Evolutionary conservation across 2,888 invertebrate genomes (phyloP).

Genomic region (Antheraea yamamai): DNA sequence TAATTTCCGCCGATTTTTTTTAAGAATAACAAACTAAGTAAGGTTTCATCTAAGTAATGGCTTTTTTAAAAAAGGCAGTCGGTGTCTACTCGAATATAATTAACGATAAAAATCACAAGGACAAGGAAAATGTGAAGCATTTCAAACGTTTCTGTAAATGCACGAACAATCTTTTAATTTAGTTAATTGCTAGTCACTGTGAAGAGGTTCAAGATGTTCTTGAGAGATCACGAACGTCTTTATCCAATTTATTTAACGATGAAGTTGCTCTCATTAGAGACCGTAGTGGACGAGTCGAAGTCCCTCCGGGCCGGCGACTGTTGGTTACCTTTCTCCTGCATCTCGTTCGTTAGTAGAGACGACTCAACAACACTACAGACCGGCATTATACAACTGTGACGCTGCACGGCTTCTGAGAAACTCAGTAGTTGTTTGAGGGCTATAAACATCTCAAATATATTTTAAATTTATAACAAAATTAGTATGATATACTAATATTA

Average conservation of each 20-base stretch:
- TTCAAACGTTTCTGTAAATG: constrained; percentile 68
- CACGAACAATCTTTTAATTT: constrained; percentile 80
- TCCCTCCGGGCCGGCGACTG: constrained; percentile 45
- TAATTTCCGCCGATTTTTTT: not conserved
- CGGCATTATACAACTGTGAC: constrained; percentile 13
- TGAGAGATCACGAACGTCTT: constrained; percentile 81
- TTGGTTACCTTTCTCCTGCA: constrained; percentile 59
- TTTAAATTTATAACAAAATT: not conserved
- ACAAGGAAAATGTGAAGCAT: constrained; percentile 50
- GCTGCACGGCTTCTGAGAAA: not conserved
- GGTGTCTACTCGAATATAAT: constrained; percentile 41
- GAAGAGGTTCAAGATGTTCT: constrained; percentile 77
- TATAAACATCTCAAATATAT: not conserved
- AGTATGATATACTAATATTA: not conserved
- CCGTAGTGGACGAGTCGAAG: constrained; percentile 60
- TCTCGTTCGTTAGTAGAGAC: constrained; percentile 58
- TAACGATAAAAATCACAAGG: constrained; percentile 58
- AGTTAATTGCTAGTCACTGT: constrained; percentile 80
- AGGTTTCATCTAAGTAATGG: not conserved
- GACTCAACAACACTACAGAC: constrained; percentile 20
- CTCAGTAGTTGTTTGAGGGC: not conserved
- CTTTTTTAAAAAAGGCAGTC: not conserved
- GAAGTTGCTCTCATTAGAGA: constrained; percentile 77
- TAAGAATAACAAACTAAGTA: not conserved
- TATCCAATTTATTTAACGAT: constrained; percentile 82